These are phyloP conservation scores for Lordiphosa stackelbergi DNA, from an alignment of 1,140 invertebrate species.

Conservation along the genomic window DNA sequence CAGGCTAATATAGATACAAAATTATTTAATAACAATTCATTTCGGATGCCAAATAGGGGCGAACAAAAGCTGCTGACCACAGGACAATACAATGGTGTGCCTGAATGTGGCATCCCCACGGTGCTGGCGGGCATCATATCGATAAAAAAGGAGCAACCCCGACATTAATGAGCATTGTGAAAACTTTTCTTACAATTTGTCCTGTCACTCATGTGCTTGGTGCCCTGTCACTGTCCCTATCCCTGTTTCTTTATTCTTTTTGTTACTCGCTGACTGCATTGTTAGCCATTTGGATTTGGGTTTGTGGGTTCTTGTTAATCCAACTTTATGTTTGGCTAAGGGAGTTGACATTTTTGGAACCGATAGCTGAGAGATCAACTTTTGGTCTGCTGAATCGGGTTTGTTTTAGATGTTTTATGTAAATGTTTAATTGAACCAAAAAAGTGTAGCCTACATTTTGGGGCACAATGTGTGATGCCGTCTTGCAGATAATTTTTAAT, in stretches of 20 bases:
- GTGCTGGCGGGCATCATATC: constrained; percentile 36
- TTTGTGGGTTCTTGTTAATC: too few relatives aligned
- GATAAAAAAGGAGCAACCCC: constrained; percentile 10
- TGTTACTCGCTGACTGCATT: constrained; percentile 10
- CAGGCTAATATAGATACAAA: constrained; percentile 27
- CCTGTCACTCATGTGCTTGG: constrained; percentile 26
- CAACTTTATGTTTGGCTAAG: too few relatives aligned
- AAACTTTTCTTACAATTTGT: constrained; percentile 43
- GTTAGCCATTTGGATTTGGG: neutral
- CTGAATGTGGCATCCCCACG: constrained; percentile 1
- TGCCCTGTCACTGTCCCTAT: constrained; percentile 16
- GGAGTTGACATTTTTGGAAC: too few relatives aligned
- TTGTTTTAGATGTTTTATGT: too few relatives aligned
- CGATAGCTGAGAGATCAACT: too few relatives aligned
- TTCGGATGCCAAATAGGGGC: neutral
- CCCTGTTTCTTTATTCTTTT: neutral
- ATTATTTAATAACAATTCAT: constrained; percentile 35
- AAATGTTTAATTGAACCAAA: too few relatives aligned
- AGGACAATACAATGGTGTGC: constrained; percentile 10
- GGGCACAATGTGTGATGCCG: constrained; percentile 41
- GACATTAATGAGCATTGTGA: constrained; percentile 63
- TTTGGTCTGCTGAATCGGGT: too few relatives aligned
- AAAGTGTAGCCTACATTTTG: too few relatives aligned
- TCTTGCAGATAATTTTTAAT: constrained; percentile 66
- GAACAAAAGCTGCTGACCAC: neutral